Evolutionary conservation across 2,113 vertebrate species (phyloP).

Genomic region (Mesitornis unicolor): DNA sequence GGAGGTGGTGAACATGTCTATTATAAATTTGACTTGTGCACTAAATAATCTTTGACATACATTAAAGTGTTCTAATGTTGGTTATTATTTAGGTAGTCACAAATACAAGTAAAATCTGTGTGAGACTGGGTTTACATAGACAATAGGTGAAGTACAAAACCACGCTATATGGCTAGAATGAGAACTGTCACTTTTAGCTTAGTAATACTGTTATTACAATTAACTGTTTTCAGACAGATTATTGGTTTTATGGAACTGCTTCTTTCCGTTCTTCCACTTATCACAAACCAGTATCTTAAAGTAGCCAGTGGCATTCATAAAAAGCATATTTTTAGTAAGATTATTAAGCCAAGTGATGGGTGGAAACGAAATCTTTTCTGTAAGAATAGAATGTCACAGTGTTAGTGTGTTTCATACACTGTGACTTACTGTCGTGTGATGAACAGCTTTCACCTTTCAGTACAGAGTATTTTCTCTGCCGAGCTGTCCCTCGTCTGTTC

Average conservation of each 20-base stretch:
- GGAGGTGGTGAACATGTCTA: neutral
- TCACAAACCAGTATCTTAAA: neutral
- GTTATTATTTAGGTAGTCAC: neutral
- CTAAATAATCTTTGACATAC: neutral
- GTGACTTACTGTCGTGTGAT: slow-evolving; percentile 39
- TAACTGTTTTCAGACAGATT: neutral
- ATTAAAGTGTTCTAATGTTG: neutral
- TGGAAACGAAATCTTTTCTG: slow-evolving; percentile 2
- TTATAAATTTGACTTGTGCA: neutral
- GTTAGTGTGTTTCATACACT: slow-evolving; percentile 45
- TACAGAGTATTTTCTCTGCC: slow-evolving; percentile 31
- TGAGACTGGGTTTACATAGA: neutral
- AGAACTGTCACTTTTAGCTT: neutral
- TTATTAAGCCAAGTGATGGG: neutral
- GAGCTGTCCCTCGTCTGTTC: slow-evolving; percentile 43
- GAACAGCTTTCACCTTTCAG: slow-evolving; percentile 60
- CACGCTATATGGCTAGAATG: neutral
- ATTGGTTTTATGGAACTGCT: neutral
- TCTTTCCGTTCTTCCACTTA: neutral
- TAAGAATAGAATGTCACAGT: slow-evolving; percentile 28
- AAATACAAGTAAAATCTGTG: neutral
- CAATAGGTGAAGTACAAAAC: neutral
- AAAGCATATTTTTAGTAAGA: neutral
- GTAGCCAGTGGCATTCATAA: neutral
- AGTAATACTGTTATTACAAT: neutral